Base-by-base conservation (phyloP, 2,888 invertebrate species). In the Eudemis profundana region DNA sequence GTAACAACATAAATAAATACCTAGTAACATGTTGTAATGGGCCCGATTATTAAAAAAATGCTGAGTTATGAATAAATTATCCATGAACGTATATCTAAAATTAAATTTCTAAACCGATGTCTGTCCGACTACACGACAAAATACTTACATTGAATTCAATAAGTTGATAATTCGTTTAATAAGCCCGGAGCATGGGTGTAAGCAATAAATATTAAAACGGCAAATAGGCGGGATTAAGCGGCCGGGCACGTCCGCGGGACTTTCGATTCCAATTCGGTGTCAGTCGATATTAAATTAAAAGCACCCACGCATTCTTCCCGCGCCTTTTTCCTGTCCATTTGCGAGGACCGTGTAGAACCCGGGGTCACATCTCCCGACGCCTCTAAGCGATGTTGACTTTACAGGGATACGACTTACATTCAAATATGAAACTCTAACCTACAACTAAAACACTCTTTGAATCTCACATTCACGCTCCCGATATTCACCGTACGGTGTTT, bases 291-390 rank as follows among this genome's bases (percentile, higher is more conserved):
- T 91, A 91, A 92, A 91, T 92, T 91, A 91, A 91, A 91, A 90
- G 88, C 83, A 88, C 90, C 91, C 90, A 90, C 89, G 89, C 89
- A 90, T 90, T 91, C 90, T 86, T 84, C 77, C 74, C 90, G 88
- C 87, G 89, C 89, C 90, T 91, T 91, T 91, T 92, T 91, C 92
- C 90, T 92, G 92, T 91, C 92, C 92, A 92, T 92, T 92, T 91
- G 88, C 89, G 86, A 89, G 89, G 89, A 84, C 89, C 87, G 86
- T 90, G 88, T 89, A 88, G 86, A 86, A 84, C 80, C 79, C 86
- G 84, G 86, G 86, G 89, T 90, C 90, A 85, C 89, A 89, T 89
- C 87, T 82, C 73, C 83, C 77, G 81, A 80, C 86, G 82, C 74
- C 79, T 78, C 75, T 77, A 70, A 72, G 69, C 76, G 69, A 68